Evolutionary conservation across 2,113 vertebrate species (phyloP).

Genomic region (Halichoerus grypus): DNA sequence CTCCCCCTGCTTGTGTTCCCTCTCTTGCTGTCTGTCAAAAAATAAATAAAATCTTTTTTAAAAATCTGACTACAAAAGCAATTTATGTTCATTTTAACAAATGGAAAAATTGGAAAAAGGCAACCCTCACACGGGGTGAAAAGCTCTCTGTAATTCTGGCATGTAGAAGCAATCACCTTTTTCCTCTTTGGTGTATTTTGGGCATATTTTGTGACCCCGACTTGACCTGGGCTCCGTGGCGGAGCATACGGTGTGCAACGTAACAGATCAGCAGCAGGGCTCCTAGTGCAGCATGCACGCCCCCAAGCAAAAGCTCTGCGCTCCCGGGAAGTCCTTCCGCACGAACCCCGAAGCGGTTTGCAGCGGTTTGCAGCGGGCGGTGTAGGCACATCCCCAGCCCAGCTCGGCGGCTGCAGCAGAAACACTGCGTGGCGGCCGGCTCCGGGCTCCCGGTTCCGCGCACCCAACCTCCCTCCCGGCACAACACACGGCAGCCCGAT

Average conservation of each 20-base stretch:
- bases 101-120: background rate
- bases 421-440: background rate
- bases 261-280: background rate
- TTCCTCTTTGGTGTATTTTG: too few relatives aligned
- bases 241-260: fast-evolving
- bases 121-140: background rate
- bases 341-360: too few relatives aligned
- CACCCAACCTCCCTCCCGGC: background rate
- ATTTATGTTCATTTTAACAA: background rate
- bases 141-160: too few relatives aligned
- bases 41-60: background rate
- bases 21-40: too few relatives aligned
- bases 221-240: too few relatives aligned
- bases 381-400: background rate
- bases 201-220: background rate
- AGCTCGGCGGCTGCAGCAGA: background rate
- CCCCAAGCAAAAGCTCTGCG: background rate
- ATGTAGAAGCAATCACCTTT: background rate
- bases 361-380: background rate
- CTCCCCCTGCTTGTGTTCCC: too few relatives aligned
- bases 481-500: background rate
- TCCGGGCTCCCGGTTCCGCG: background rate
- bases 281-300: background rate
- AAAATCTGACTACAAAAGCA: background rate
- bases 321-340: background rate